Percentiles rank a stretch among this genome's conserved stretches.
These are phyloP conservation scores for Anticlea derivata DNA, from an alignment of 2,888 invertebrate genomes.

Conservation along the genomic window DNA sequence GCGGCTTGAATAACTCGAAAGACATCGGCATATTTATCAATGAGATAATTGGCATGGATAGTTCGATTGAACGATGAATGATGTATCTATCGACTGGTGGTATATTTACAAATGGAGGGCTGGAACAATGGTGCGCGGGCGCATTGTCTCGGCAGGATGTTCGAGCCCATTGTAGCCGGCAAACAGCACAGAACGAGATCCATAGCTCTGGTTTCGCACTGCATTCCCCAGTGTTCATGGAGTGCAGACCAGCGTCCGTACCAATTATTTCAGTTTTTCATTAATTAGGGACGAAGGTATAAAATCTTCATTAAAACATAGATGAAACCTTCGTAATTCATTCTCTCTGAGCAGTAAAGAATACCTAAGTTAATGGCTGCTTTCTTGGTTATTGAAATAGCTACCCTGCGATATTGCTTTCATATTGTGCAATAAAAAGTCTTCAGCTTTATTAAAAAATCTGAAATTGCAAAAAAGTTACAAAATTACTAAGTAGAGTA, in stretches of 20 bases:
- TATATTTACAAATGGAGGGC: conserved; percentile 72
- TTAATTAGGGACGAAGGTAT: not conserved
- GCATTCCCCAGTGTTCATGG: conserved; percentile 36
- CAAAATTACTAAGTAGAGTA: not conserved
- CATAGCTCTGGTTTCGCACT: conserved; percentile 59
- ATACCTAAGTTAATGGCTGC: conserved; percentile 12
- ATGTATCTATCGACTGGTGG: conserved; percentile 58
- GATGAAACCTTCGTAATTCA: conserved; percentile 9
- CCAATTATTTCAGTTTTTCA: conserved; percentile 1
- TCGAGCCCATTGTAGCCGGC: conserved; percentile 73
- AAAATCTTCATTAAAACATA: not conserved
- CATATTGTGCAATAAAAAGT: conserved; percentile 14
- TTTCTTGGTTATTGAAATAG: conserved; percentile 24
- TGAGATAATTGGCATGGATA: conserved; percentile 43
- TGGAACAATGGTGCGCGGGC: conserved; percentile 72
- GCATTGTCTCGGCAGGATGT: conserved; percentile 81
- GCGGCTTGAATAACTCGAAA: conserved; percentile 1
- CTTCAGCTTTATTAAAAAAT: conserved; percentile 8
- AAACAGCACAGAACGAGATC: conserved; percentile 82
- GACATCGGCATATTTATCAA: conserved; percentile 19
- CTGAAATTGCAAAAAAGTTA: not conserved
- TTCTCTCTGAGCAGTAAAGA: conserved; percentile 14
- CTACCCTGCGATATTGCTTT: conserved; percentile 20
- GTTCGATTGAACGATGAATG: conserved; percentile 47
- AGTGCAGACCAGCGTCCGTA: conserved; percentile 8